These are phyloP conservation scores for Rotaria sp. DNA, from an alignment of 2,888 invertebrate species.

Conservation along the genomic window DNA sequence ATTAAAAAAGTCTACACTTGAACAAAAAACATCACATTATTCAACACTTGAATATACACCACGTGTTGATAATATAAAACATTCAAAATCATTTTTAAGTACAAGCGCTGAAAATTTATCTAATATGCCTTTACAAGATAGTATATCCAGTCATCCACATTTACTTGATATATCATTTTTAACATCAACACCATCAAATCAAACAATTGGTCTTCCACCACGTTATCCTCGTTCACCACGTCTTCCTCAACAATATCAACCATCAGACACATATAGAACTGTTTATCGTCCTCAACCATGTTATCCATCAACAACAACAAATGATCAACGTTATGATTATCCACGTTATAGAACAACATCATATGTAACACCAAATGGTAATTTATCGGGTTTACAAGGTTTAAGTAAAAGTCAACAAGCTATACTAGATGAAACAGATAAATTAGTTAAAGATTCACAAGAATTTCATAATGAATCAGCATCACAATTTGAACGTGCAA, in stretches of 20 bases:
- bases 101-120: constrained; percentile 14
- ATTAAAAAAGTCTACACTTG: not conserved
- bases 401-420: constrained; percentile 23
- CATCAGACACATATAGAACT: not conserved
- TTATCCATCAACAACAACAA: not conserved
- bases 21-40: not conserved
- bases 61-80: not conserved
- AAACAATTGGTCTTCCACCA: not conserved
- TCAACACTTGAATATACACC: not conserved
- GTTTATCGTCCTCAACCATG: constrained; percentile 4
- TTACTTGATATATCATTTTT: not conserved
- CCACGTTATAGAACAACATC: constrained; percentile 8
- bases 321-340: not conserved
- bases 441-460: constrained; percentile 25
- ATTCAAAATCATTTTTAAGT: not conserved
- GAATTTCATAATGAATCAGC: constrained; percentile 21
- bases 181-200: not conserved
- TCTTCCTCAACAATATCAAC: not conserved
- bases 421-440: constrained; percentile 28
- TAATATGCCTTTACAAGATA: not conserved
- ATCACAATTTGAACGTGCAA: constrained; percentile 27
- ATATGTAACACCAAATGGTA: not conserved
- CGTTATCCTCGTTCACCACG: constrained; percentile 1
- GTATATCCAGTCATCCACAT: constrained; percentile 1
- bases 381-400: not conserved